Evolutionary conservation across 2,113 vertebrate species (phyloP).

Genomic region (Periophthalmus modestus): DNA sequence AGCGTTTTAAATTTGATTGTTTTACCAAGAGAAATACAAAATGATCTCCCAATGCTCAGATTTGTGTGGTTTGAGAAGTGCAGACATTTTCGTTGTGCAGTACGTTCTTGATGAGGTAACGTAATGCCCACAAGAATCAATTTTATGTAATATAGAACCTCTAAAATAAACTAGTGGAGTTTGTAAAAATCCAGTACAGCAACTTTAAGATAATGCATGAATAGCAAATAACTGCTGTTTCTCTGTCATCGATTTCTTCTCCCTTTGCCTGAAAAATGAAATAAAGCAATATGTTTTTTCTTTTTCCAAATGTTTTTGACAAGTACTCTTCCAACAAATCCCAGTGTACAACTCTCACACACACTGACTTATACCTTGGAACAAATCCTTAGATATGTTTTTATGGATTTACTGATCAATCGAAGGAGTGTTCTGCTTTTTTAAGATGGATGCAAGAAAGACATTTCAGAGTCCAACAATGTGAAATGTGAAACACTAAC

Average conservation of each 20-base stretch:
- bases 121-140: too few relatives aligned
- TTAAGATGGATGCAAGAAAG: conserved; percentile 23
- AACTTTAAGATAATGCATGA: background rate
- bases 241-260: conserved; percentile 9
- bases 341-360: conserved; percentile 5
- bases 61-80: background rate
- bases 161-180: too few relatives aligned
- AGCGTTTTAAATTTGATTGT: background rate
- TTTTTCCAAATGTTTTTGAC: conserved; percentile 49
- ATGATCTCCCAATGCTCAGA: background rate
- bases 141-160: too few relatives aligned
- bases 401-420: conserved; percentile 44
- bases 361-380: conserved; percentile 25
- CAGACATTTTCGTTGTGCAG: too few relatives aligned
- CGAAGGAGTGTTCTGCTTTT: conserved; percentile 32
- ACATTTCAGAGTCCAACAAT: conserved; percentile 13
- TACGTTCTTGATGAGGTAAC: too few relatives aligned
- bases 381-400: conserved; percentile 26
- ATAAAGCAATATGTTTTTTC: conserved; percentile 28
- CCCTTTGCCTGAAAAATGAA: conserved; percentile 15
- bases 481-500: conserved; percentile 63
- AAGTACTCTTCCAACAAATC: conserved; percentile 41
- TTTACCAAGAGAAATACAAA: background rate
- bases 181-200: too few relatives aligned
- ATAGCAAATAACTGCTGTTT: background rate